Evolutionary conservation across 1,140 invertebrate species (phyloP), one percentile per base, ranked within the genome.

Genomic region (Homalodisca vitripennis): DNA sequence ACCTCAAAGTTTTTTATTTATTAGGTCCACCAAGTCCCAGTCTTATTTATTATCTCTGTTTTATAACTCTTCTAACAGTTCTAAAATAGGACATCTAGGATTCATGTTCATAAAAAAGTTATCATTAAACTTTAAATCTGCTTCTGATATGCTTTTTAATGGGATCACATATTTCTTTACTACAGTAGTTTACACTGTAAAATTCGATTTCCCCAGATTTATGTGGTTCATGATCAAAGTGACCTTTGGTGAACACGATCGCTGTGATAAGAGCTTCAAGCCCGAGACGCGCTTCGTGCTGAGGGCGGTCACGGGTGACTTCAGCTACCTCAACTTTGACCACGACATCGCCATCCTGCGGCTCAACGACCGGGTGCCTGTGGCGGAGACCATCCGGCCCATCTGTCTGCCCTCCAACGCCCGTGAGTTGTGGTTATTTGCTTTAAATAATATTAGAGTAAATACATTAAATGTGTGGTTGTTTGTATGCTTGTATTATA

Each of bases 151-250:
- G n/a, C n/a, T n/a, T n/a, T n/a, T n/a, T n/a, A n/a, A n/a, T n/a
- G n/a, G n/a, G n/a, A n/a, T n/a, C n/a, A n/a, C n/a, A n/a, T 17
- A 10, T 41, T 41, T 41, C 6, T 6, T 41, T 41, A 10, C 34
- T 41, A 10, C 34, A 41, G 34, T 41, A 41, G 17, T 10, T 10
- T 10, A 17, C 34, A 10, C 6, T 41, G 34, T 10, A 6, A 41
- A 41, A 41, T 6, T 41, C 34, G 6, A n/a, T 60, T n/a, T 71
- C 85, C 86, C 76, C 82, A 91, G 90, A 60, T 92, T 92, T 75
- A 91, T 93, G 88, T 93, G 91, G 91, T 92, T 92, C 78, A 90
- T 93, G 90, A 92, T 93, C 75, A 91, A 91, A 78, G 90, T 92
- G 27, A 92, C 91, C 13, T 90, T 93, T 74, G 91, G 91, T 0